Percentiles rank a stretch among this genome's conserved stretches.
Conservation (phyloP, 2,888 invertebrate genomes). For the Ophion ellenae region DNA sequence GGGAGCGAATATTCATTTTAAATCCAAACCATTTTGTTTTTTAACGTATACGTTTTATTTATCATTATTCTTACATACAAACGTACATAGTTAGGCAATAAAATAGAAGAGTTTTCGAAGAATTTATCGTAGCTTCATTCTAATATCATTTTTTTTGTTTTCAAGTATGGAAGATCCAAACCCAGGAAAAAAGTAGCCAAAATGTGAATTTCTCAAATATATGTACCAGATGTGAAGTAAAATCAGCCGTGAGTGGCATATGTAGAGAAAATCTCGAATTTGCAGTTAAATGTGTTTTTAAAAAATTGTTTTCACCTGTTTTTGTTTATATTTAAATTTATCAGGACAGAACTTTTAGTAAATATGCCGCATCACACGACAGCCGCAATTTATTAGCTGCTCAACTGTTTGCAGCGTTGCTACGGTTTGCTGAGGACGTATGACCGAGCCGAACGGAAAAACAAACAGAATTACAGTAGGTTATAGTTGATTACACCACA, state of each 20-base stretch:
- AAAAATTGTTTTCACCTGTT: not conserved
- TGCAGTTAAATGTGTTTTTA: not conserved
- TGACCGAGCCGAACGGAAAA: not conserved
- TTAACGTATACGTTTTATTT: not conserved
- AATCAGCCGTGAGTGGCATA: not conserved
- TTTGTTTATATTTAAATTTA: not conserved
- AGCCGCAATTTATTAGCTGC: not conserved
- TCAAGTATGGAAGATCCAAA: not conserved
- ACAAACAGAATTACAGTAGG: not conserved
- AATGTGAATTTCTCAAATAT: not conserved
- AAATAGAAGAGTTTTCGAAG: not conserved
- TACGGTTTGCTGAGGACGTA: not conserved
- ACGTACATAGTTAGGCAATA: not conserved
- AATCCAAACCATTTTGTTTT: not conserved
- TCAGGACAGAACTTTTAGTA: not conserved
- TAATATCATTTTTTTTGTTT: not conserved
- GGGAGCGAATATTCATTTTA: not conserved
- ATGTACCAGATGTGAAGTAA: not conserved
- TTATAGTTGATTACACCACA: not conserved
- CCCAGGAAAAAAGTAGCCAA: not conserved
- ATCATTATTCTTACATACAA: not conserved
- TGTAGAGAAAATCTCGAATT: not conserved
- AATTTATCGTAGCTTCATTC: not conserved
- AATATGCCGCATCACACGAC: not conserved
- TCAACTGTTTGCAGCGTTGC: not conserved